These are phyloP conservation scores for Spodoptera exigua DNA, from an alignment of 2,888 invertebrate species.

Conservation along the genomic window DNA sequence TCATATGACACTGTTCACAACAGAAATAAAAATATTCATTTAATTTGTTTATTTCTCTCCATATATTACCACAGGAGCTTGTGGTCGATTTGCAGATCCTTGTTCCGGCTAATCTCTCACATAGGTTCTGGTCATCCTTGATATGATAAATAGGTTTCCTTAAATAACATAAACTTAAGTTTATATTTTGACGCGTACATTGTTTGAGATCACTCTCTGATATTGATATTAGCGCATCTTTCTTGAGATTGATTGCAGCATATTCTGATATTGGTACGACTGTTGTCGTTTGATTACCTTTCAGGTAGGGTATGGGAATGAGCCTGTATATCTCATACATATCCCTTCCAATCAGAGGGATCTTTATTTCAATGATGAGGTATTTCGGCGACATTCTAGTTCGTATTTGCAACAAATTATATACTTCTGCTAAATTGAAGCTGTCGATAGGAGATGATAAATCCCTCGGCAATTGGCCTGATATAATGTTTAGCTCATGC, in stretches of 20 bases:
- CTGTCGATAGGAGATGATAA: slow-evolving; percentile 7
- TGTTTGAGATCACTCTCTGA: slow-evolving; percentile 2
- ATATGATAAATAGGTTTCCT: neutral
- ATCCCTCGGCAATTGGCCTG: too few species aligned
- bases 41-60: too few species aligned
- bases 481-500: too few species aligned
- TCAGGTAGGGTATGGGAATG: slow-evolving; percentile 3
- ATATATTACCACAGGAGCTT: neutral
- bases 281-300: neutral
- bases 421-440: slow-evolving; percentile 4
- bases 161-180: neutral
- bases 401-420: slow-evolving; percentile 12
- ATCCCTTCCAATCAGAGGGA: slow-evolving; percentile 14
- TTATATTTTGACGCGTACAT: neutral
- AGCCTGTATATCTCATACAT: slow-evolving; percentile 9
- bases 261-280: slow-evolving; percentile 1
- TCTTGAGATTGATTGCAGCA: slow-evolving; percentile 4
- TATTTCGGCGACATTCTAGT: slow-evolving; percentile 3
- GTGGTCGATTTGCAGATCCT: slow-evolving; percentile 1
- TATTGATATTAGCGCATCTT: slow-evolving; percentile 1
- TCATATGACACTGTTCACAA: neutral
- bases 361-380: slow-evolving; percentile 12
- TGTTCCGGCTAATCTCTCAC: neutral
- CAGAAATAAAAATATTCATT: slow-evolving; percentile 8
- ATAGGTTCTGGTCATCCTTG: slow-evolving; percentile 4